These are phyloP conservation scores for Ammodytes marinus DNA, from an alignment of 2,113 vertebrate genomes.

Conservation along the genomic window DNA sequence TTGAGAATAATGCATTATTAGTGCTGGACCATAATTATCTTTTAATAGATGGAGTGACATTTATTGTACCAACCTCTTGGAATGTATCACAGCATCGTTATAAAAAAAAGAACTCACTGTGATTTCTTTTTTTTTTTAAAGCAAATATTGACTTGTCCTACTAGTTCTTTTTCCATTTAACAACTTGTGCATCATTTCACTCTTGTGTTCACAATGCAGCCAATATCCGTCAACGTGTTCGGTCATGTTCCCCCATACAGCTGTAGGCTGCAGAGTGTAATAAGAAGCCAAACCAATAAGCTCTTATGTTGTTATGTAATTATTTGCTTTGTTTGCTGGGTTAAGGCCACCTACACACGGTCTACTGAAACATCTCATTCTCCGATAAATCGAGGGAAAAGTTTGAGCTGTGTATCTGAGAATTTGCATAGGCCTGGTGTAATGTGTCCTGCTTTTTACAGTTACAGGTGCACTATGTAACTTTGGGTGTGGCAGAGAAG, in stretches of 20 bases:
- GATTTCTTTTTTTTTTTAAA: not conserved
- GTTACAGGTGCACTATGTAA: too few relatives aligned
- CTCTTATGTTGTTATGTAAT: conserved; percentile 37
- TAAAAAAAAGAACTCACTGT: not conserved
- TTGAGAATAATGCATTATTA: not conserved
- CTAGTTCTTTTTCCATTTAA: not conserved
- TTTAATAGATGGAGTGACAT: not conserved
- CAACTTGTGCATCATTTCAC: conserved; percentile 11
- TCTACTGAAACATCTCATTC: conserved; percentile 25
- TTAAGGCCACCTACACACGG: conserved; percentile 24
- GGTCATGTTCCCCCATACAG: conserved; percentile 32
- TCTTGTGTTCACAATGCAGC: not conserved
- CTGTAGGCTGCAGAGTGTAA: conserved; percentile 27
- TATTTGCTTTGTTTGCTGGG: conserved; percentile 49
- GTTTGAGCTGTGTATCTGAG: conserved; percentile 6
- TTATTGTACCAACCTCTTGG: not conserved
- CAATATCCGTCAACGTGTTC: conserved; percentile 25
- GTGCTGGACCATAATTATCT: too few relatives aligned
- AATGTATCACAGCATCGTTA: not conserved
- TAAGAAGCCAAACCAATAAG: conserved; percentile 45
- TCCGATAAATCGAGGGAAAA: conserved; percentile 10
- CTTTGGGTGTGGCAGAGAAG: too few relatives aligned
- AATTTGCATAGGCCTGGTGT: not conserved
- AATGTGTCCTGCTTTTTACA: not conserved
- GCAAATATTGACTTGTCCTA: not conserved